Percentiles rank a stretch among this genome's conserved stretches.
phyloP scores from a whole-genome alignment of 2,797 vertebrate species.

The Steatocranus sp. region DNA sequence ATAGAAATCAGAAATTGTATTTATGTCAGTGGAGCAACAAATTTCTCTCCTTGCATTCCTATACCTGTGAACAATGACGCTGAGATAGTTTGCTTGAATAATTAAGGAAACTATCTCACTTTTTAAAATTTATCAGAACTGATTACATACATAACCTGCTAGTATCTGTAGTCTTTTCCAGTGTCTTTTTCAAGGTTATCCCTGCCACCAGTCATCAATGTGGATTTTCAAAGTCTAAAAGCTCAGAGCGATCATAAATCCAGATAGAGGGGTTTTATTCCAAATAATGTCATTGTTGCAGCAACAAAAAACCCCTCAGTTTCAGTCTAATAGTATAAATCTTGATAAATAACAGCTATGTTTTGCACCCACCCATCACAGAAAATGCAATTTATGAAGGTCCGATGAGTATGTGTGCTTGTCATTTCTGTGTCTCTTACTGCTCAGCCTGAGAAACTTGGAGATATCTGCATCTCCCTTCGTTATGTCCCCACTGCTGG shows the following conservation, averaged over 20 bases:
- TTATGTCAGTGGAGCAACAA: neutral
- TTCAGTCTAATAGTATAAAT: neutral
- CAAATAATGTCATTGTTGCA: neutral
- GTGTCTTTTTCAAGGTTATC: neutral
- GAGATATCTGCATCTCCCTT: slow-evolving; percentile 96
- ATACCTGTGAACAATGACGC: too few species aligned
- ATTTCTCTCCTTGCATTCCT: neutral
- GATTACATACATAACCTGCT: neutral
- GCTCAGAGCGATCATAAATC: neutral
- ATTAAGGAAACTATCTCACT: neutral
- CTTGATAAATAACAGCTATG: neutral
- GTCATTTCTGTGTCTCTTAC: neutral
- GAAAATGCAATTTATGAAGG: neutral
- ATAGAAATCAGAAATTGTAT: neutral
- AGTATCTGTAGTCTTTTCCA: neutral
- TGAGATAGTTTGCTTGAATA: neutral
- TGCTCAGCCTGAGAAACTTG: slow-evolving; percentile 92
- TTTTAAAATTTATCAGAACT: neutral
- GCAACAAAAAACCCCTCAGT: neutral
- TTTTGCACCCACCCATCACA: neutral
- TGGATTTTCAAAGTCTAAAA: neutral
- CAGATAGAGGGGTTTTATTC: neutral
- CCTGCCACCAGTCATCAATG: neutral
- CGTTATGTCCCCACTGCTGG: slow-evolving; percentile 96
- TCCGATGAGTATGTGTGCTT: neutral